phyloP scores from a whole-genome alignment of 37 sponge, comb jelly and placozoan species.

The Diacarnus erythraeanus region DNA sequence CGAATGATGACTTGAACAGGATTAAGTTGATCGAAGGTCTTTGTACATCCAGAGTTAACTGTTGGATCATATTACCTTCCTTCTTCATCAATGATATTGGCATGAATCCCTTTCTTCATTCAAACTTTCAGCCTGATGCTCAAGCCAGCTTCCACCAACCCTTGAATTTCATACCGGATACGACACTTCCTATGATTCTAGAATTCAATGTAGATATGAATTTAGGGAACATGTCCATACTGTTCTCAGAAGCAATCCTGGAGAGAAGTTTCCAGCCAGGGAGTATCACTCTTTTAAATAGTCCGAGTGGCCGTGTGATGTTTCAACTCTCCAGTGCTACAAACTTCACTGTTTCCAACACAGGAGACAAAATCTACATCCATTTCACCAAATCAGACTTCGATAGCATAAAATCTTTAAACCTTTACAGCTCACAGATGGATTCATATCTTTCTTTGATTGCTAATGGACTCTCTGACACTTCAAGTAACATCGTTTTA shows the following conservation, averaged over 20 bases:
- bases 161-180: conserved; percentile 20
- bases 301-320: neutral
- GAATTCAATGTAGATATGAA: conserved; percentile 5
- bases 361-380: neutral
- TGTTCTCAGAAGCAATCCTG: conserved; percentile 22
- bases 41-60: conserved; percentile 37
- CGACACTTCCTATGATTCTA: conserved; percentile 20
- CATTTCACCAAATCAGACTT: conserved; percentile 11
- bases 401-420: conserved; percentile 4
- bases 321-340: neutral
- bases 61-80: conserved; percentile 30
- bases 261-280: neutral
- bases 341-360: neutral
- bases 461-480: conserved; percentile 5
- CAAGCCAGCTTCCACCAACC: conserved; percentile 43
- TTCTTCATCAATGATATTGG: conserved; percentile 40
- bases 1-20: conserved; percentile 15
- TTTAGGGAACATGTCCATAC: neutral
- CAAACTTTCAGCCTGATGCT: conserved; percentile 7
- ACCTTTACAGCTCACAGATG: neutral
- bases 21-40: conserved; percentile 18
- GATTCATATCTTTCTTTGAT: conserved; percentile 9
- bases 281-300: conserved; percentile 11
- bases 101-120: conserved; percentile 31
- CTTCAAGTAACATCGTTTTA: conserved; percentile 10